Percentiles rank a stretch among this genome's conserved stretches.
Evolutionary conservation across 1,140 invertebrate species (phyloP).

Genomic region (Antheraea pernyi): DNA sequence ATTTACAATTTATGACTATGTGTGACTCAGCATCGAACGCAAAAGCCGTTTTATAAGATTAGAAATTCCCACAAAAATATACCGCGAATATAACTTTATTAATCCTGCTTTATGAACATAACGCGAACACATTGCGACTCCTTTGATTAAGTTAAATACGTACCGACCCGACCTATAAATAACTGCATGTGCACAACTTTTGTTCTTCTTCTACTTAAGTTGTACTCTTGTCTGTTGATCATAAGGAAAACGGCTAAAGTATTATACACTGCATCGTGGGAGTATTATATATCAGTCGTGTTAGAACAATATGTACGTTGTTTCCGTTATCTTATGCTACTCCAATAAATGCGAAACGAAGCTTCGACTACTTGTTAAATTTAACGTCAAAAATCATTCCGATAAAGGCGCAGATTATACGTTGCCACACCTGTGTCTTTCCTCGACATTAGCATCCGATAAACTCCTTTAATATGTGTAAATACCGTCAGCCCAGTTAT

Average conservation of each 20-base stretch:
- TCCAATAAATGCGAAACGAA: no score
- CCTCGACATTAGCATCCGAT: no score
- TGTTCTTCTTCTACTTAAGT: background rate
- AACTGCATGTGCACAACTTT: background rate
- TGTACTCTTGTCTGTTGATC: background rate
- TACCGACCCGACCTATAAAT: background rate
- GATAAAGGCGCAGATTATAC: no score
- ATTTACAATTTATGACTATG: background rate
- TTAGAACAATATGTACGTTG: no score
- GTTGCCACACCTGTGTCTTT: no score
- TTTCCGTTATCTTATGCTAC: no score
- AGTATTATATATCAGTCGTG: no score
- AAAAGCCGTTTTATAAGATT: background rate
- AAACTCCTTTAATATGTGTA: no score
- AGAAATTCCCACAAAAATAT: background rate
- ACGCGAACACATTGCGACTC: background rate
- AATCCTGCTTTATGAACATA: background rate
- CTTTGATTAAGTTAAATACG: background rate
- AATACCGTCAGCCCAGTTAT: no score
- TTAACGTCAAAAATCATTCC: no score
- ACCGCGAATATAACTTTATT: background rate
- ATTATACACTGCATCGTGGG: no score
- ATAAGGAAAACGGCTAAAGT: background rate
- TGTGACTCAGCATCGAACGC: background rate
- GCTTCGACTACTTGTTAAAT: no score